Evolutionary conservation across 2,113 vertebrate species (phyloP).

Genomic region (Glaucidium brasilianum): DNA sequence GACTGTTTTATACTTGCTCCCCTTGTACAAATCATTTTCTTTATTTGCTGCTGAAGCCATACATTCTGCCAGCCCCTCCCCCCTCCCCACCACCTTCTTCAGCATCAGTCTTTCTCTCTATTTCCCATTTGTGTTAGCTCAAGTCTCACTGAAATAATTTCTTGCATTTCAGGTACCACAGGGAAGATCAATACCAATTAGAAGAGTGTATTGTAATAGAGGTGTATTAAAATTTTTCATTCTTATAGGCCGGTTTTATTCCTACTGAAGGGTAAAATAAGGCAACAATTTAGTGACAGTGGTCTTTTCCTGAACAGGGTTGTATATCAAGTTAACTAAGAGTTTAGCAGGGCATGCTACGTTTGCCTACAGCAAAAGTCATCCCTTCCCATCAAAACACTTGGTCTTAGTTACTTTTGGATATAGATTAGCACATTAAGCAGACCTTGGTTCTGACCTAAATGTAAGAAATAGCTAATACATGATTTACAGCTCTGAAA

Average conservation of each 20-base stretch:
- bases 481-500: background rate
- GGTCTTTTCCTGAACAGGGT: background rate
- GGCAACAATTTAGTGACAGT: slow-evolving; percentile 36
- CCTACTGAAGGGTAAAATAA: slow-evolving; percentile 39
- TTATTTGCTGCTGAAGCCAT: background rate
- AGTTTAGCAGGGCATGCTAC: background rate
- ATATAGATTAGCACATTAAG: background rate
- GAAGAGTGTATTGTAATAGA: background rate
- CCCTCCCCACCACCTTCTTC: background rate
- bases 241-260: slow-evolving; percentile 38
- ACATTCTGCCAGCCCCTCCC: background rate
- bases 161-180: background rate
- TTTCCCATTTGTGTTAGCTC: background rate
- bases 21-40: background rate
- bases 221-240: slow-evolving; percentile 36
- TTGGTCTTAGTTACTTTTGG: background rate
- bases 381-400: background rate
- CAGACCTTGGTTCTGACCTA: background rate
- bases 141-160: slow-evolving; percentile 26
- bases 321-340: slow-evolving; percentile 12
- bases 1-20: background rate
- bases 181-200: slow-evolving; percentile 58
- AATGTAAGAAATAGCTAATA: background rate
- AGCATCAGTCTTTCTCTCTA: background rate
- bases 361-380: background rate